These are phyloP conservation scores for Tichodroma muraria DNA, from an alignment of 2,113 vertebrate species.

Conservation along the genomic window DNA sequence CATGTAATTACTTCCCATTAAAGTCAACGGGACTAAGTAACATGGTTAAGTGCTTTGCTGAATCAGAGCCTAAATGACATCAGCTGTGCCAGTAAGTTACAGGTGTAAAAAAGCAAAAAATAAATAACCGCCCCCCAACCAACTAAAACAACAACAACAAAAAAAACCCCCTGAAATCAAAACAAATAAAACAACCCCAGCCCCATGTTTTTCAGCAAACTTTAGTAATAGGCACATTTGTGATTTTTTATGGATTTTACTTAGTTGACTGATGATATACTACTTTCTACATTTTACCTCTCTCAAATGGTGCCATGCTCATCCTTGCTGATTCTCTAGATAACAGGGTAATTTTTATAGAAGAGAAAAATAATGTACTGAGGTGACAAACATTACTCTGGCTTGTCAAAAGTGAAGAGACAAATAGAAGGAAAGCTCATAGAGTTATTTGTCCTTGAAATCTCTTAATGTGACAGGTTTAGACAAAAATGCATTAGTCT, in stretches of 20 bases:
- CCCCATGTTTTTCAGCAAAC: not conserved
- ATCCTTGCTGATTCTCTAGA: not conserved
- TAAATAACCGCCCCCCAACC: not conserved
- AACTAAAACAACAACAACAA: not conserved
- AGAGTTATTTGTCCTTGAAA: not conserved
- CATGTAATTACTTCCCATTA: slow-evolving; percentile 61
- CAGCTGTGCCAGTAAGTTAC: slow-evolving; percentile 50
- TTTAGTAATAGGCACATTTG: not conserved
- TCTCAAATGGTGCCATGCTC: not conserved
- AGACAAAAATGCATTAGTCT: not conserved
- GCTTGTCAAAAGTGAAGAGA: not conserved
- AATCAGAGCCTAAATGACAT: slow-evolving; percentile 55
- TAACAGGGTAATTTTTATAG: not conserved
- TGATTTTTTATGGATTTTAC: not conserved
- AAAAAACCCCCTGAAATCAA: not conserved
- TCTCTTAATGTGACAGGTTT: not conserved
- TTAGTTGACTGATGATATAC: not conserved
- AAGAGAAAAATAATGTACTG: not conserved
- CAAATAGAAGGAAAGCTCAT: not conserved
- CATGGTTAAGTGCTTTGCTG: slow-evolving; percentile 52
- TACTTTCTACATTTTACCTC: not conserved
- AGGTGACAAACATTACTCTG: not conserved
- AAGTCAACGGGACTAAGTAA: slow-evolving; percentile 41
- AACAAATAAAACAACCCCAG: not conserved
- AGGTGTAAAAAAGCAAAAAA: not conserved